phyloP scores from a whole-genome alignment of 2,888 invertebrate genomes.

The Ischnus inquisitorius region DNA sequence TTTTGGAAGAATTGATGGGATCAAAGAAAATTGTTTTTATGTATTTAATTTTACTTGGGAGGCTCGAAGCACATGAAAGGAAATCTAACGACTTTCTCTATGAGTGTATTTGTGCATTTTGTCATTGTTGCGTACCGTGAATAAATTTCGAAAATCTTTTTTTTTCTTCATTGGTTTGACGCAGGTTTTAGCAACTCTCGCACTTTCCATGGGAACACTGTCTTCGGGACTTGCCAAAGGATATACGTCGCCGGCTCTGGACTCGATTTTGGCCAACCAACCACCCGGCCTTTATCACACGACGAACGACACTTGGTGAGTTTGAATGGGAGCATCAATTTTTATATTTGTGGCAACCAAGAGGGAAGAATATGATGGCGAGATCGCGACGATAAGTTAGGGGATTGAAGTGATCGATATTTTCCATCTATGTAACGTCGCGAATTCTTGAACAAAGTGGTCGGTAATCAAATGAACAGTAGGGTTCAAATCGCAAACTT shows the following conservation, averaged over 20 bases:
- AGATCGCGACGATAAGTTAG: background rate
- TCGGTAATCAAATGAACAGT: background rate
- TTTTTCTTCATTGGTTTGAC: slow-evolving; percentile 62
- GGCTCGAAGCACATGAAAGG: no score
- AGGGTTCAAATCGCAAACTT: background rate
- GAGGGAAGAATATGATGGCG: background rate
- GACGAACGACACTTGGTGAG: slow-evolving; percentile 82
- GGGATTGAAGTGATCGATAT: background rate
- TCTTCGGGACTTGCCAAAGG: slow-evolving; percentile 93
- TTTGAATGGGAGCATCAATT: slow-evolving; percentile 3
- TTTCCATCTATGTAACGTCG: background rate
- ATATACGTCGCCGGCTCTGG: slow-evolving; percentile 93
- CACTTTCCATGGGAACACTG: slow-evolving; percentile 92
- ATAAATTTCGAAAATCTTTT: background rate
- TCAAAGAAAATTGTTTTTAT: background rate
- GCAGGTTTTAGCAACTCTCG: slow-evolving; percentile 92
- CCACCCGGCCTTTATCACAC: slow-evolving; percentile 82
- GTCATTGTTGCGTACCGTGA: background rate
- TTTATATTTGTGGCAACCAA: background rate
- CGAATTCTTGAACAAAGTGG: background rate
- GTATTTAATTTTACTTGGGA: no score
- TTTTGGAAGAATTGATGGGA: background rate
- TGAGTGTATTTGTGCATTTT: background rate
- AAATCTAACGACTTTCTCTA: no score
- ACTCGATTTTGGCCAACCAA: slow-evolving; percentile 90